These are phyloP conservation scores for Colius striatus DNA, from an alignment of 2,113 vertebrate species.

Conservation along the genomic window DNA sequence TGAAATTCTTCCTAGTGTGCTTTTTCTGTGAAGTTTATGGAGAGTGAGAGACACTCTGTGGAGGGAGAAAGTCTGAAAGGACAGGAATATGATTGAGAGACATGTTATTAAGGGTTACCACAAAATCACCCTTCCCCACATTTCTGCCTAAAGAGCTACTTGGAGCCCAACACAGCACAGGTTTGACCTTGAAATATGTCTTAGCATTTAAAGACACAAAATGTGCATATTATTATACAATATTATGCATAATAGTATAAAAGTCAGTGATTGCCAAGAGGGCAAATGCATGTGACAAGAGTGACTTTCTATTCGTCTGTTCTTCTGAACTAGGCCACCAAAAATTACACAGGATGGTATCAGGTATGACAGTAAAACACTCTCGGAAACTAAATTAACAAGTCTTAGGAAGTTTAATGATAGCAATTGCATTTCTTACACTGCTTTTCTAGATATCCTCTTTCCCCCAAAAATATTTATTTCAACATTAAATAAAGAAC, in stretches of 20 bases:
- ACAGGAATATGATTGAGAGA: neutral
- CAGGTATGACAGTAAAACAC: neutral
- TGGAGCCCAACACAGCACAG: neutral
- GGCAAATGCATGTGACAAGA: neutral
- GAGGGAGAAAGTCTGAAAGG: neutral
- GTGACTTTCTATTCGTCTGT: neutral
- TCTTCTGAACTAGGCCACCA: neutral
- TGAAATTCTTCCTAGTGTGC: neutral
- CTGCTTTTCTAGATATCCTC: neutral
- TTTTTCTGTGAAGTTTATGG: neutral
- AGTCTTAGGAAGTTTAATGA: neutral
- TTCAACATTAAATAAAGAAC: neutral
- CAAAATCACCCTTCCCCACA: neutral
- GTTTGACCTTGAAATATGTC: neutral
- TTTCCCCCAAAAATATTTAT: accelerated
- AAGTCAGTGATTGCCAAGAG: neutral
- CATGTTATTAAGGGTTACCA: neutral
- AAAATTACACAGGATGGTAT: neutral
- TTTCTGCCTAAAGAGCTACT: neutral
- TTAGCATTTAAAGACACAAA: neutral
- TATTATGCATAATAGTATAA: neutral
- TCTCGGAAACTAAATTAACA: neutral
- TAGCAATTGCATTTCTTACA: neutral
- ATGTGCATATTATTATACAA: neutral
- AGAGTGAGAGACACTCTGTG: neutral